Evolutionary conservation across 2,797 vertebrate species (phyloP), one percentile per base, ranked within the genome.

Genomic region (Artibeus jamaicensis): DNA sequence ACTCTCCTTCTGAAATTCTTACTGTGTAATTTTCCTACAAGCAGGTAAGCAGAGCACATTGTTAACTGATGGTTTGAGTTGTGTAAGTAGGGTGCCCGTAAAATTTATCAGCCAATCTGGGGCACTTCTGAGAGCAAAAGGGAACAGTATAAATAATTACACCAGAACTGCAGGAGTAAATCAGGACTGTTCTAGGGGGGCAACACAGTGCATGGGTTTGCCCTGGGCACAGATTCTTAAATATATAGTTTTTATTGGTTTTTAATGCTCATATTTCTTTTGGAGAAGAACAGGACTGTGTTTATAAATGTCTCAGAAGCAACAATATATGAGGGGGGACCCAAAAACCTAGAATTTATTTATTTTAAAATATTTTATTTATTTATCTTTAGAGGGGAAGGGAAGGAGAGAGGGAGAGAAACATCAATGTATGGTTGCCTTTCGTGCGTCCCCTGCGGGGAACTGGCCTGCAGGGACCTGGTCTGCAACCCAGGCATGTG

Each of bases 251-350:
- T 77, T 37, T 93, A 90, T 50, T 79, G 76, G 84, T 79, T 91
- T 85, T 89, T 86, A 93, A 50, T 48, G 76, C 21, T 89, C 6
- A 21, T 57, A 48, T 86, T 89, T 95, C 53, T 94, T 93, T 95
- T 90, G n/a, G 46, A 81, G 65, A 79, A 78, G 34, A 53, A 70
- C 9, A 79, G 11, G 37, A 62, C 67, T 37, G 9, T 59, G 53
- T 81, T 85, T 92, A 42, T 65, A 74, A 68, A 50, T 71, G 39
- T 32, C 57, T 67, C 86, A 88, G 86, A 86, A 81, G 46, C 81
- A 90, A 74, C 57, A 93, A 87, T n/a, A 46, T 44, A 62, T 0
- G 2, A 62, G 59, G 29, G 59, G 5, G 59, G 5, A 6, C 59
- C 59, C 59, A 0, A 5, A 62, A 14, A 5, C 59, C 11, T 12